phyloP scores from a whole-genome alignment of 2,113 vertebrate species.

The Murina feae region DNA sequence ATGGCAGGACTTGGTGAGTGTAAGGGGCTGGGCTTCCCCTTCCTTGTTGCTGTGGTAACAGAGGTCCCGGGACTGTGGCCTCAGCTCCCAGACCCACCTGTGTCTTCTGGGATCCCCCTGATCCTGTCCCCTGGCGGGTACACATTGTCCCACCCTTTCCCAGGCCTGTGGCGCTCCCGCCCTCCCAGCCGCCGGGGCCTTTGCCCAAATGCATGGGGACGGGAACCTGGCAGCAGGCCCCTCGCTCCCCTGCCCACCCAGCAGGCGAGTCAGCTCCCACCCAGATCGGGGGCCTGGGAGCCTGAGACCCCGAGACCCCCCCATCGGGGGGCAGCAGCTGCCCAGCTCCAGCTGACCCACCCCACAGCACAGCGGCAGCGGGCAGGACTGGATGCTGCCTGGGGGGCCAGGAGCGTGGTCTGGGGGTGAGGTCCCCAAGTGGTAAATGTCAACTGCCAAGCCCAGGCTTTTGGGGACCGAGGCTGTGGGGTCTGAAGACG shows the following conservation, averaged over 20 bases:
- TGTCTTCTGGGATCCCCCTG: rapidly evolving
- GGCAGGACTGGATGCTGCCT: not conserved
- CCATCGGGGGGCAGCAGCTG: rapidly evolving
- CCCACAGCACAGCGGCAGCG: not conserved
- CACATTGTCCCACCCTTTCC: rapidly evolving
- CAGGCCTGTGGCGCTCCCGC: not conserved
- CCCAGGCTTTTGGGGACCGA: not conserved
- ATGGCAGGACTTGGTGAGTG: rapidly evolving
- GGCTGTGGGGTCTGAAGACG: not conserved
- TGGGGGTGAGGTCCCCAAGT: slow-evolving; percentile 8
- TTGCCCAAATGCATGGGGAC: rapidly evolving
- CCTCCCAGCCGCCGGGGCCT: no score
- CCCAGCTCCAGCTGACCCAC: not conserved
- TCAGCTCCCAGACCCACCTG: not conserved
- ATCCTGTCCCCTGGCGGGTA: not conserved
- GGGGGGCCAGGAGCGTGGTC: not conserved
- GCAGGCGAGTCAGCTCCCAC: not conserved
- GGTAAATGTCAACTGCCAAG: slow-evolving; percentile 59
- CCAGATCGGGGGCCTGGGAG: rapidly evolving
- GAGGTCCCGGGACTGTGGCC: not conserved
- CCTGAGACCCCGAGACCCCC: not conserved
- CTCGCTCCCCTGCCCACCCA: rapidly evolving
- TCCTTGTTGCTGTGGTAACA: not conserved
- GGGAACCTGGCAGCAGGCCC: rapidly evolving
- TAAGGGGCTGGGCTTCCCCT: no score